Base-by-base conservation (phyloP, 2,113 vertebrate genomes). In the Leptobrachium ailaonicum region DNA sequence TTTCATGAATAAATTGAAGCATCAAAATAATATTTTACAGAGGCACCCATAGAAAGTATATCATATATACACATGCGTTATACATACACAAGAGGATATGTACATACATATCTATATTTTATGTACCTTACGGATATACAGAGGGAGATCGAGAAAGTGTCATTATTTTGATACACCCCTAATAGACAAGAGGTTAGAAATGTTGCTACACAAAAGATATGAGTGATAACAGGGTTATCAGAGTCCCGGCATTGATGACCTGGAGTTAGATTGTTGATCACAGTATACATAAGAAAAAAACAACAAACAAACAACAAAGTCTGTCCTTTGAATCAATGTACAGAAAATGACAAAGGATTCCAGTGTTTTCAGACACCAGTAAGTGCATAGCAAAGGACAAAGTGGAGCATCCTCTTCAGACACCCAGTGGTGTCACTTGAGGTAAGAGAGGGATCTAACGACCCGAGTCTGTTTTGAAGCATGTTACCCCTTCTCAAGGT, bases 321-420 rank as follows among this genome's bases (percentile, higher is more conserved):
- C 83, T 84, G 87, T 88, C 83, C 88, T 86, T 92, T 86, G 75
- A 87, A 89, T 86, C 88, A 88, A 84, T 0, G 83, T 84, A 84
- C 86, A 89, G 84, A 83, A 54, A 82, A 84, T 0, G 42, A 84
- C 82, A 82, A 67, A 82, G 67, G 80, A 83, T 88, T 90, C 88
- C 85, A 91, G 88, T 87, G 83, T 86, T 78, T 83, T 71, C 81
- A 85, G 85, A 88, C 88, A 87, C 83, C 86, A 87, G 66, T 78
- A 87, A 93, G 88, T 91, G 90, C 88, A 92, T 87, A 92, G 90
- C 84, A 84, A 82, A 78, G 85, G 89, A 86, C 84, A 84, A 83
- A 90, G 88, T 86, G 83, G 83, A 82, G 90, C 85, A 86, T 88
- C 85, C 87, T 90, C 85, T 73, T 86, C 74, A 83, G 82, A 79